A percentile compares a stretch with the other conserved stretches of the same genome.
These are phyloP conservation scores for Rhynchopsitta pachyrhyncha DNA, from an alignment of 2,113 vertebrate genomes.

Conservation along the genomic window DNA sequence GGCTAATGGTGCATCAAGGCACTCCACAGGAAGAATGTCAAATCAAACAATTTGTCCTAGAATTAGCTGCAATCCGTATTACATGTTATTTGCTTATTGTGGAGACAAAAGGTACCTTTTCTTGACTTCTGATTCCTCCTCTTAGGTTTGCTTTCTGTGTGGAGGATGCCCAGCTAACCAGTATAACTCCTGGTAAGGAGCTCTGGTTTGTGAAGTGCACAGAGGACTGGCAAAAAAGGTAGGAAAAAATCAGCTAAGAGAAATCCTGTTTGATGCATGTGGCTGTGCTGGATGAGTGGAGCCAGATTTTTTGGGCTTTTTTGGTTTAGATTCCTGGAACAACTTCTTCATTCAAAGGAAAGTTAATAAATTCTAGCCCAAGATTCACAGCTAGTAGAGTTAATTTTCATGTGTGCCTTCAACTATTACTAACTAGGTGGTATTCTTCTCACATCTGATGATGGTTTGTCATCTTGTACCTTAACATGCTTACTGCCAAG, in stretches of 20 bases:
- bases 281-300: neutral
- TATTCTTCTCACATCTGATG: neutral
- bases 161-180: constrained; percentile 73
- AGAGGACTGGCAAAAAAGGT: constrained; percentile 85
- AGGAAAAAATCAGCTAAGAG: neutral
- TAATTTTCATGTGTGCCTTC: neutral
- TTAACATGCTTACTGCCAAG: neutral
- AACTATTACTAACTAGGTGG: neutral
- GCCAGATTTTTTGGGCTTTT: neutral
- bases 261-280: neutral
- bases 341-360: neutral
- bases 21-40: neutral
- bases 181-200: constrained; percentile 84
- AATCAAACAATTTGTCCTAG: neutral
- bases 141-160: constrained; percentile 89
- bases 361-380: neutral
- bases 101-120: neutral
- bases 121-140: neutral
- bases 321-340: neutral
- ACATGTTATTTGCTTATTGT: neutral
- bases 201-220: constrained; percentile 87
- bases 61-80: accelerated
- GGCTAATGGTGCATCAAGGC: neutral
- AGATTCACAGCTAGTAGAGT: neutral
- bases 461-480: neutral